These are phyloP conservation scores for Spinus olivaceus DNA, from an alignment of 2,797 vertebrate genomes.

Conservation along the genomic window DNA sequence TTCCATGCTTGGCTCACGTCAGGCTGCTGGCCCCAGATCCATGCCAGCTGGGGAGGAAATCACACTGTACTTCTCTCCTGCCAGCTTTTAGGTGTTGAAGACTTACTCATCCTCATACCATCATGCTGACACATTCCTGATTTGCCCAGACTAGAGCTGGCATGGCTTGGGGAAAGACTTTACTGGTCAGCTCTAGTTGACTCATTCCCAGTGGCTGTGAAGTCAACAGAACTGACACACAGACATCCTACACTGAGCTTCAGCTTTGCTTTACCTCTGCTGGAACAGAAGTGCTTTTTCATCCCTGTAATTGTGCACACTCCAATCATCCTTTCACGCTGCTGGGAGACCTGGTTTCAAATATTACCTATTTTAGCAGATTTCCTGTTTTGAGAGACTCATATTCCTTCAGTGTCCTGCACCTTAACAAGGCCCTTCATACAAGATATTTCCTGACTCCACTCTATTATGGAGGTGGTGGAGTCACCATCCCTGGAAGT, in stretches of 20 bases:
- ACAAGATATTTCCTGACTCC: background rate
- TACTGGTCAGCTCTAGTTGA: constrained; percentile 1
- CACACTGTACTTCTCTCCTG: background rate
- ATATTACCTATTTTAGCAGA: background rate
- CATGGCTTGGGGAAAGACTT: constrained; percentile 7
- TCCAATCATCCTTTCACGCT: background rate
- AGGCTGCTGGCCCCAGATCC: background rate
- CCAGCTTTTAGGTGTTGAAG: constrained; percentile 46
- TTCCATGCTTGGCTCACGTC: background rate
- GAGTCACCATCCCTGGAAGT: background rate
- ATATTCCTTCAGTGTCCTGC: background rate
- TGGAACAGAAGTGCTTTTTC: background rate
- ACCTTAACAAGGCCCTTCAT: background rate
- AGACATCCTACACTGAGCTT: background rate
- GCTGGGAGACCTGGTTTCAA: background rate
- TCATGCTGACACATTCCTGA: constrained; percentile 10
- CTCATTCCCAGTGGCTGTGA: background rate
- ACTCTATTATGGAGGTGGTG: background rate
- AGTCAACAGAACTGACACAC: background rate
- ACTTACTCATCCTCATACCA: constrained; percentile 32
- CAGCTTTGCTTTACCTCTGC: background rate
- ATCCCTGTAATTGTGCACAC: background rate
- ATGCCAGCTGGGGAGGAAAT: constrained; percentile 15
- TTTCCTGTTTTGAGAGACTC: background rate
- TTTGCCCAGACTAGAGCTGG: constrained; percentile 54